Percentiles rank a stretch among this genome's conserved stretches.
Evolutionary conservation across 2,113 vertebrate species (phyloP).

Genomic region (Orycteropus afer): DNA sequence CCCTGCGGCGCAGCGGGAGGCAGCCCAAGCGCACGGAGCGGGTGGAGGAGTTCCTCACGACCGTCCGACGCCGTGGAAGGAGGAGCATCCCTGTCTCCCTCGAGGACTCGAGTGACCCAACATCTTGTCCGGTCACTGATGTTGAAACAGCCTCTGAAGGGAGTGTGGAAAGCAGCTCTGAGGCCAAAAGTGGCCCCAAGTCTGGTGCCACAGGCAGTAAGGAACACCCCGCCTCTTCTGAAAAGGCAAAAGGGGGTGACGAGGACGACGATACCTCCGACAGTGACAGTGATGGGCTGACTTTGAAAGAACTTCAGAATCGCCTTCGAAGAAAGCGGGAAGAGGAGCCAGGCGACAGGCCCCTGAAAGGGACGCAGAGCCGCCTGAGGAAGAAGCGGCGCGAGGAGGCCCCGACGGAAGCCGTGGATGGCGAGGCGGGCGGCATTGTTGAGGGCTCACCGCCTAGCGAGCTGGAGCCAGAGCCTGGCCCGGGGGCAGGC

Average conservation of each 20-base stretch:
- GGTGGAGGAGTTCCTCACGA: constrained; percentile 96
- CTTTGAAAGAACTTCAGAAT: constrained; percentile 92
- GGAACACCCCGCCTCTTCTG: constrained; percentile 58
- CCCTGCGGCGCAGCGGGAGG: constrained; percentile 88
- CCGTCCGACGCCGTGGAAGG: constrained; percentile 86
- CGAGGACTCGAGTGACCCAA: constrained; percentile 87
- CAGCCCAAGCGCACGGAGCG: constrained; percentile 88
- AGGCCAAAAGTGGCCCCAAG: constrained; percentile 82
- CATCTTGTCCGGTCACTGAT: constrained; percentile 87
- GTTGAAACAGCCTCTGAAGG: constrained; percentile 92
- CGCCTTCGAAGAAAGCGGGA: constrained; percentile 84
- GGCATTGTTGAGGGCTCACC: constrained; percentile 59
- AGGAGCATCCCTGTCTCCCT: constrained; percentile 83
- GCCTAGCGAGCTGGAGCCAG: constrained; percentile 72
- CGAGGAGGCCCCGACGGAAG: constrained; percentile 67
- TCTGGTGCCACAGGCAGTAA: constrained; percentile 58
- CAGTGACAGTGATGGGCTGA: constrained; percentile 92
- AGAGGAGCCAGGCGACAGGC: constrained; percentile 82
- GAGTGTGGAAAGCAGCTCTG: constrained; percentile 93
- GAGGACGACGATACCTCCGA: constrained; percentile 85
- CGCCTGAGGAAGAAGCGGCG: constrained; percentile 79
- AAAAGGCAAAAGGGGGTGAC: constrained; percentile 66
- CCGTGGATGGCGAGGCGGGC: background rate
- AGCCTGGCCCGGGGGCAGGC: constrained; percentile 80
- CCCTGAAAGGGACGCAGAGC: constrained; percentile 86